Percentiles rank a stretch among this genome's conserved stretches.
These are phyloP conservation scores for Furcifer pardalis DNA, from an alignment of 2,797 vertebrate genomes.

Conservation along the genomic window DNA sequence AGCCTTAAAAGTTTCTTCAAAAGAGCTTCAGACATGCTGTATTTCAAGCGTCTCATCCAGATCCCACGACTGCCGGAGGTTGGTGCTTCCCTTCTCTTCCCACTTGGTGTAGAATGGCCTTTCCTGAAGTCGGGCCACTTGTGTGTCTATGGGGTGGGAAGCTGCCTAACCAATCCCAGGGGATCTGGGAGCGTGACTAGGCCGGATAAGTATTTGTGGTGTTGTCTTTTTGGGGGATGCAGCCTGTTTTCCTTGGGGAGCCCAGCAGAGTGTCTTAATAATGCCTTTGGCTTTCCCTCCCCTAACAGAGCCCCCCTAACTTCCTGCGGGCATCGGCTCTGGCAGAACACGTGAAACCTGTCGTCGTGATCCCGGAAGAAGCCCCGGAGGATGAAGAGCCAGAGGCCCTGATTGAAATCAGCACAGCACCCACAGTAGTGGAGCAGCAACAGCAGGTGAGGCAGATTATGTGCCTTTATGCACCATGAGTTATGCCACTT, in stretches of 20 bases:
- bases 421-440: constrained; percentile 70
- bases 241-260: not conserved
- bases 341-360: constrained; percentile 94
- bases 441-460: constrained; percentile 59
- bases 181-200: not conserved
- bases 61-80: constrained; percentile 96
- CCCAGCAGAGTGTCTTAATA: not conserved
- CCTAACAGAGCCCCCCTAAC: constrained; percentile 88
- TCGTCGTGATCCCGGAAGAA: constrained; percentile 93
- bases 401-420: constrained; percentile 91
- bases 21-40: constrained; percentile 92
- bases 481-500: too few relatives aligned
- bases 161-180: too few relatives aligned
- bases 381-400: constrained; percentile 89
- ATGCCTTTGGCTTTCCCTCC: not conserved
- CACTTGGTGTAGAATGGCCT: too few relatives aligned
- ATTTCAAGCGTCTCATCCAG: constrained; percentile 97
- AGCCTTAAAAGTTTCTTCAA: constrained; percentile 96
- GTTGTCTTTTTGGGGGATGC: not conserved
- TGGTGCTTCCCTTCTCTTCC: not conserved
- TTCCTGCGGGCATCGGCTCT: constrained; percentile 92
- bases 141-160: not conserved
- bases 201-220: not conserved
- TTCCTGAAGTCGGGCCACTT: not conserved
- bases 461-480: too few relatives aligned